Conservation (phyloP, 2,888 invertebrate species). For the Halocaridina rubra region DNA sequence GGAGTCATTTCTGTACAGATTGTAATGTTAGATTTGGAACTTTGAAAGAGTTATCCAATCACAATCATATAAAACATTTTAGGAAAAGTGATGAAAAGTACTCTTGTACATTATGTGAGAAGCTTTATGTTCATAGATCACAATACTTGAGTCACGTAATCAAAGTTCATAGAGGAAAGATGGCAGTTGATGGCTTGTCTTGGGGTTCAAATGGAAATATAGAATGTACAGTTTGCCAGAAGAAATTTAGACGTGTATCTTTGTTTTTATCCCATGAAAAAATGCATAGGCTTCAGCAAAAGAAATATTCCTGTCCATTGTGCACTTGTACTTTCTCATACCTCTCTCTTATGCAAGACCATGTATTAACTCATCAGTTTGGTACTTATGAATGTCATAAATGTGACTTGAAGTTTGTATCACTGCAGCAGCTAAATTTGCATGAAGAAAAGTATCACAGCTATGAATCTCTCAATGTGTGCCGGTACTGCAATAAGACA, state of each 20-base stretch:
- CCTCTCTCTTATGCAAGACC: constrained; percentile 17
- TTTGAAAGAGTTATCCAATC: constrained; percentile 37
- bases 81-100: background rate
- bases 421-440: constrained; percentile 25
- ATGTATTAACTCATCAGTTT: constrained; percentile 49
- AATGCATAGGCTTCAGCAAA: constrained; percentile 20
- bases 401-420: constrained; percentile 39
- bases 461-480: background rate
- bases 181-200: constrained; percentile 30
- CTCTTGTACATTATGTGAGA: constrained; percentile 33
- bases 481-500: constrained; percentile 44
- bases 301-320: constrained; percentile 18
- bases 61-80: constrained; percentile 13
- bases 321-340: constrained; percentile 29
- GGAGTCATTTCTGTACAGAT: constrained; percentile 7
- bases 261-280: constrained; percentile 49
- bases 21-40: constrained; percentile 43
- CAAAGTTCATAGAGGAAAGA: constrained; percentile 40
- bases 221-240: constrained; percentile 30
- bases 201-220: constrained; percentile 38
- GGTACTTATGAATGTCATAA: constrained; percentile 40
- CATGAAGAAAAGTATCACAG: constrained; percentile 44
- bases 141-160: constrained; percentile 32
- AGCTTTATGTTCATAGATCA: constrained; percentile 7
- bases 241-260: constrained; percentile 37